Conservation (phyloP, 1,140 invertebrate species). For the Cyphomyrmex costatus region DNA sequence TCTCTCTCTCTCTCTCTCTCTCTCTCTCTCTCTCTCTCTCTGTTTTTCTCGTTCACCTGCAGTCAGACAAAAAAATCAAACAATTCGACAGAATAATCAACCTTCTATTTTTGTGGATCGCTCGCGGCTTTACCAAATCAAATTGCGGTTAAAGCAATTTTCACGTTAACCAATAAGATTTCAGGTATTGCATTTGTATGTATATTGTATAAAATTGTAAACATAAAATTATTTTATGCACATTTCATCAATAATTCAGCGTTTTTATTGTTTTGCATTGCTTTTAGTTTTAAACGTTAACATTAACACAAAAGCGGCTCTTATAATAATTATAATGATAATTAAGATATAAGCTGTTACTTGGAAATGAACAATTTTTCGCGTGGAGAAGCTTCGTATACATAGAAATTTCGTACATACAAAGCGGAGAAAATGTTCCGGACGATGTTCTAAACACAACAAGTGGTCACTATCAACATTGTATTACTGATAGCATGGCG, state of each 20-base stretch:
- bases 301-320: neutral
- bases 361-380: neutral
- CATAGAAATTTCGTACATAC: neutral
- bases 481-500: constrained; percentile 64
- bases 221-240: neutral
- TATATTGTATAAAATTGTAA: neutral
- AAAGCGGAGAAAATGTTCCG: neutral
- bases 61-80: neutral
- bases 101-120: neutral
- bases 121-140: neutral
- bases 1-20: too few relatives aligned
- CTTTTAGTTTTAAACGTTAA: neutral
- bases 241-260: too few relatives aligned
- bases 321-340: neutral
- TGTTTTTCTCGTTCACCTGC: neutral
- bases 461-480: constrained; percentile 61
- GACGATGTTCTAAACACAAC: constrained; percentile 46
- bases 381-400: neutral
- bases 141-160: constrained; percentile 30
- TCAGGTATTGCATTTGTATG: constrained; percentile 7
- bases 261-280: neutral
- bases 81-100: neutral
- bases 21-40: neutral
- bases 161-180: constrained; percentile 7
- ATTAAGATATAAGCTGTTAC: neutral